A percentile compares a stretch with the other conserved stretches of the same genome.
These are phyloP conservation scores for Odontomachus brunneus DNA, from an alignment of 1,140 invertebrate genomes.

Conservation along the genomic window DNA sequence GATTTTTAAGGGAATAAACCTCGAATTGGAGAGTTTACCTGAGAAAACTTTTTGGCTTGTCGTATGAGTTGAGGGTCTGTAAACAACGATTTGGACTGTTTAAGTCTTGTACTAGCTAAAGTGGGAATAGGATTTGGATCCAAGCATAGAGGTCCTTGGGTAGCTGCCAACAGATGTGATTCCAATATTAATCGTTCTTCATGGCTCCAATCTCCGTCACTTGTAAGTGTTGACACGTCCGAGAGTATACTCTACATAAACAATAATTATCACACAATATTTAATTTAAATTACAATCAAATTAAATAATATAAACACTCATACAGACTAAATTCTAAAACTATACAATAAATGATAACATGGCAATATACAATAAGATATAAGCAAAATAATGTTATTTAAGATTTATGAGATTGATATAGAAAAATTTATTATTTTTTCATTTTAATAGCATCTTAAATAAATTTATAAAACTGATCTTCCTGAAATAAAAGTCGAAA, in stretches of 20 bases:
- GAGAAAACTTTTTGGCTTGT: constrained; percentile 91
- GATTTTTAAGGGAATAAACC: constrained; percentile 47
- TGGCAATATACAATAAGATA: too few relatives aligned
- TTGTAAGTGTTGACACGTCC: constrained; percentile 90
- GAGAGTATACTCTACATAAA: constrained; percentile 89
- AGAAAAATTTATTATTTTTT: too few relatives aligned
- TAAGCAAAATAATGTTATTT: too few relatives aligned
- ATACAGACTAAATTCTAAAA: too few relatives aligned
- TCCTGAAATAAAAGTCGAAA: too few relatives aligned
- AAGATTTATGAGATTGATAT: too few relatives aligned
- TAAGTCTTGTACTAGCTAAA: constrained; percentile 90
- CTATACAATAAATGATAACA: too few relatives aligned
- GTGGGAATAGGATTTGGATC: constrained; percentile 94
- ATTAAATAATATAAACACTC: too few relatives aligned
- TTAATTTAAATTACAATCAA: constrained; percentile 12
- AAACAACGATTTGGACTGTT: constrained; percentile 90
- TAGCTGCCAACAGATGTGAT: constrained; percentile 92
- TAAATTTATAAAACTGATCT: neutral
- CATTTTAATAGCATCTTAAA: neutral
- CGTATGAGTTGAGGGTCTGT: constrained; percentile 91
- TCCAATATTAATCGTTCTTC: constrained; percentile 93
- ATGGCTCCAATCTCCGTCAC: constrained; percentile 89
- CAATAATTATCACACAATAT: constrained; percentile 1
- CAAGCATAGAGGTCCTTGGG: constrained; percentile 93
- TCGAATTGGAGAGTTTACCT: constrained; percentile 83